phyloP scores from a whole-genome alignment of 2,113 vertebrate genomes.

The Pitta sordida region DNA sequence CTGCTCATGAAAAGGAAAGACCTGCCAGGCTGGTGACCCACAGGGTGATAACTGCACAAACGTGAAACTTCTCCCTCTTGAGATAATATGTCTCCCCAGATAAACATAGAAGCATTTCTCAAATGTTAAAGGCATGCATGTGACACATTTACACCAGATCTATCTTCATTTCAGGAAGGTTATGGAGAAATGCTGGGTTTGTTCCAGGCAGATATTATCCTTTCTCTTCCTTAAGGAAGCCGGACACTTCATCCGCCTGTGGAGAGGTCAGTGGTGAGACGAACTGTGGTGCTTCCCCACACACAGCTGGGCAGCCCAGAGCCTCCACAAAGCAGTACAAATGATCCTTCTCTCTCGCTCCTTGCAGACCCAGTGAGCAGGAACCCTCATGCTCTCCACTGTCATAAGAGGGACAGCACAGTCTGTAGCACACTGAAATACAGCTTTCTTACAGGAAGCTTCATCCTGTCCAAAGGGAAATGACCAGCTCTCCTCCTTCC shows the following conservation, averaged over 20 bases:
- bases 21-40: fast-evolving
- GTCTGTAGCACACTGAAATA: too few species aligned
- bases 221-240: neutral
- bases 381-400: fast-evolving
- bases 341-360: neutral
- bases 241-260: fast-evolving
- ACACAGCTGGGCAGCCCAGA: neutral
- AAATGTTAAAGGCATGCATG: neutral
- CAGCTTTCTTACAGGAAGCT: neutral
- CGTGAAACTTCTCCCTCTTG: neutral
- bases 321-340: neutral
- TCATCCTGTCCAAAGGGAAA: neutral
- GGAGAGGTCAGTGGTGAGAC: fast-evolving
- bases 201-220: neutral
- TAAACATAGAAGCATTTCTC: neutral
- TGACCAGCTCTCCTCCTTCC: neutral
- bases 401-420: neutral
- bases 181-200: neutral
- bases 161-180: neutral
- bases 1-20: neutral
- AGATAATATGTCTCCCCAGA: neutral
- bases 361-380: neutral
- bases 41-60: neutral
- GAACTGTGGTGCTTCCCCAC: neutral
- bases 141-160: neutral